Percentiles rank a stretch among this genome's conserved stretches.
Conservation (phyloP, 2,888 invertebrate species). For the Nemurella pictetii region DNA sequence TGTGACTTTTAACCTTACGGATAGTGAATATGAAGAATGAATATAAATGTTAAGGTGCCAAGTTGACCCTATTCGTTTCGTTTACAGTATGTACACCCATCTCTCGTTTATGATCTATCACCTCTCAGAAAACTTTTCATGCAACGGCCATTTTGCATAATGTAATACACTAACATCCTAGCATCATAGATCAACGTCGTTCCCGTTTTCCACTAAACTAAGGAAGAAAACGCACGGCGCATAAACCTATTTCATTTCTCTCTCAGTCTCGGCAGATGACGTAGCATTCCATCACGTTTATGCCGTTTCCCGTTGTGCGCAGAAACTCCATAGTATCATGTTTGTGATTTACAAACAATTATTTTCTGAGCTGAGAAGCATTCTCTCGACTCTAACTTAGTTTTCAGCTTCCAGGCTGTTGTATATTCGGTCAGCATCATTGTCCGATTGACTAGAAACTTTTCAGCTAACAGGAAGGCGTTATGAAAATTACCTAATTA, state of each 20-base stretch:
- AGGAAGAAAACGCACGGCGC: constrained; percentile 1
- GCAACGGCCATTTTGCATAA: constrained; percentile 30
- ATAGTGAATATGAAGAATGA: not conserved
- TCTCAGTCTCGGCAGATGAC: too few species aligned
- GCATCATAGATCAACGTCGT: constrained; percentile 12
- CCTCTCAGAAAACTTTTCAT: constrained; percentile 26
- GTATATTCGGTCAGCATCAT: too few species aligned
- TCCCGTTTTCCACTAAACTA: not conserved
- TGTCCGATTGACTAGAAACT: too few species aligned
- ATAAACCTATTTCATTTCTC: not conserved
- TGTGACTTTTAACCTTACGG: not conserved
- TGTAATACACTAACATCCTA: constrained; percentile 31
- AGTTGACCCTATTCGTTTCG: constrained; percentile 23
- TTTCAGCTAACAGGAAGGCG: too few species aligned
- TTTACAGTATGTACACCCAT: constrained; percentile 2
- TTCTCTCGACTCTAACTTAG: too few species aligned
- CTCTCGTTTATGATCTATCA: constrained; percentile 27
- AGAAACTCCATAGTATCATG: not conserved
- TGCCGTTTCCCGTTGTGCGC: not conserved
- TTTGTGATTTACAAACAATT: not conserved
- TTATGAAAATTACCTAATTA: too few species aligned
- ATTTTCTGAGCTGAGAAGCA: too few species aligned
- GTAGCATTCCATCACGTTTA: not conserved
- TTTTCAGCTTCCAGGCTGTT: too few species aligned
- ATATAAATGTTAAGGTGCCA: constrained; percentile 8